A percentile compares a stretch with the other conserved stretches of the same genome.
phyloP scores from a whole-genome alignment of 1,140 invertebrate species.

The Lutraria rhynchaena region DNA sequence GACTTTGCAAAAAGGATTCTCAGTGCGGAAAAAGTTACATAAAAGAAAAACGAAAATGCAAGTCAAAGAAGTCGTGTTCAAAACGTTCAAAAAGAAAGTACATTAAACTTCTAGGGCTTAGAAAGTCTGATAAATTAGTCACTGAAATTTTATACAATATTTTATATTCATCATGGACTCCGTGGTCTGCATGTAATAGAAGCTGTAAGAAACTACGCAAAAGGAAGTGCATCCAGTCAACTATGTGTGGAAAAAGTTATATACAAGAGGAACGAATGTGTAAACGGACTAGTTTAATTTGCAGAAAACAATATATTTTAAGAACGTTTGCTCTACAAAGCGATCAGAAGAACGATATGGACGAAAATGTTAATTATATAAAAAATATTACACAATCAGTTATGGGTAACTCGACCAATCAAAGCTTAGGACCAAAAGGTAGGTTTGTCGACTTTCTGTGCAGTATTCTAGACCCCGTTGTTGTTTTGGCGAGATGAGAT shows the following conservation, averaged over 20 bases:
- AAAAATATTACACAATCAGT: slow-evolving; percentile 27
- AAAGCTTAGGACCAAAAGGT: slow-evolving; percentile 22
- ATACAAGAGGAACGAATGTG: slow-evolving; percentile 47
- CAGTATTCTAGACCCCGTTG: too few relatives aligned
- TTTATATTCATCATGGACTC: slow-evolving; percentile 36
- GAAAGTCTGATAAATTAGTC: slow-evolving; percentile 47
- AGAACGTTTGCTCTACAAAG: neutral
- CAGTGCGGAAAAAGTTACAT: slow-evolving; percentile 45
- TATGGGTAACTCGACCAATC: slow-evolving; percentile 28
- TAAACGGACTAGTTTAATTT: neutral
- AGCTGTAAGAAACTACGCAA: slow-evolving; percentile 39
- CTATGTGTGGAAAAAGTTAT: slow-evolving; percentile 38
- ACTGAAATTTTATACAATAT: slow-evolving; percentile 53
- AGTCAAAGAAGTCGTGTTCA: neutral
- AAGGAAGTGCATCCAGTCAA: slow-evolving; percentile 28
- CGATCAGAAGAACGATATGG: neutral
- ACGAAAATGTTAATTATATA: slow-evolving; percentile 1
- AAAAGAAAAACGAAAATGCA: slow-evolving; percentile 50
- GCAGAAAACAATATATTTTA: slow-evolving; percentile 44
- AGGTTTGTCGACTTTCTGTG: too few relatives aligned
- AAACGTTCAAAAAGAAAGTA: slow-evolving; percentile 29
- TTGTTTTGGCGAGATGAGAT: too few relatives aligned
- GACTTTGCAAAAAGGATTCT: slow-evolving; percentile 30
- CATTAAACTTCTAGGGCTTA: slow-evolving; percentile 41
- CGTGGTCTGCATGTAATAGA: slow-evolving; percentile 39